These are phyloP conservation scores for Pseudolaguvia tuberculata DNA, from an alignment of 2,113 vertebrate species.

Conservation along the genomic window DNA sequence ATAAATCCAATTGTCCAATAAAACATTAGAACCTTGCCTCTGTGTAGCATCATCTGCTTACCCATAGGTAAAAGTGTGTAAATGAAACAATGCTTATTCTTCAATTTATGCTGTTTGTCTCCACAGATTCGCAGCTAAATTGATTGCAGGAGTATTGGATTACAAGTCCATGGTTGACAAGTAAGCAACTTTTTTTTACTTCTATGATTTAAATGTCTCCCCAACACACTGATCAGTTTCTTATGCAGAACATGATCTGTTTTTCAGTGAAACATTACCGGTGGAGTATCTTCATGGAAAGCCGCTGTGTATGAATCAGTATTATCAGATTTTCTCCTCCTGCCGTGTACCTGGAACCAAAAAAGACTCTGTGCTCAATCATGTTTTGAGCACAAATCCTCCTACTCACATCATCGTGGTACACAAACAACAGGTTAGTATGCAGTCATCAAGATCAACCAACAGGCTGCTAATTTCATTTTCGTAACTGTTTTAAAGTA, in stretches of 20 bases:
- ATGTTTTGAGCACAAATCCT: conserved; percentile 72
- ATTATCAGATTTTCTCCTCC: conserved; percentile 90
- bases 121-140: conserved; percentile 85
- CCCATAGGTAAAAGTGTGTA: neutral
- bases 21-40: no score
- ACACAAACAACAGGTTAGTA: conserved; percentile 87
- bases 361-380: conserved; percentile 81
- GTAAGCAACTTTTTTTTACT: conserved; percentile 71
- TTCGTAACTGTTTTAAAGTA: neutral
- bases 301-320: conserved; percentile 94
- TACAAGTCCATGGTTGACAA: conserved; percentile 96
- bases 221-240: neutral
- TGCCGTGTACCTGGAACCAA: conserved; percentile 88
- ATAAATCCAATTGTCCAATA: no score
- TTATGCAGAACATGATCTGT: conserved; percentile 8
- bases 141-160: conserved; percentile 90
- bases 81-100: no score
- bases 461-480: neutral
- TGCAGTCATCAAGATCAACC: neutral
- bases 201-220: neutral
- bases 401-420: conserved; percentile 86
- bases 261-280: conserved; percentile 81
- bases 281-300: conserved; percentile 82
- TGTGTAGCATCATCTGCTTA: neutral
- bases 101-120: neutral